Conservation (phyloP, 2,888 invertebrate genomes). For the Caenorhabditis angaria region DNA sequence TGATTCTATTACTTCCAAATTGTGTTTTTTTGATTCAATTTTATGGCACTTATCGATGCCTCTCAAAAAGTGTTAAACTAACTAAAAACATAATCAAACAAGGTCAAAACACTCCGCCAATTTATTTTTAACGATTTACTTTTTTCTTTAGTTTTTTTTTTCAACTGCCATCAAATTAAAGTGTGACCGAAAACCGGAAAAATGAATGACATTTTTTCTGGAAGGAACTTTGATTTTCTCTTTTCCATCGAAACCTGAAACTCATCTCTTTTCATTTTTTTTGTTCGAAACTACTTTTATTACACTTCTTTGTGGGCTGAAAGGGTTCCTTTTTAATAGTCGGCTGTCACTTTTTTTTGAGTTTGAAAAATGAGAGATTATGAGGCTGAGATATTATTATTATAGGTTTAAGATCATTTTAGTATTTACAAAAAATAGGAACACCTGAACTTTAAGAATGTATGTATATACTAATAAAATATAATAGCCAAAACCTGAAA, state of each 20-base stretch:
- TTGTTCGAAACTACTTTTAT: neutral
- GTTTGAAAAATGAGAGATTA: neutral
- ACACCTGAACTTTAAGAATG: neutral
- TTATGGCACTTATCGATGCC: neutral
- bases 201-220: neutral
- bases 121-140: neutral
- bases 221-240: neutral
- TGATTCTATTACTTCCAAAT: no score
- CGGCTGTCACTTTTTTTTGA: neutral
- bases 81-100: slow-evolving; percentile 4
- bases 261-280: neutral
- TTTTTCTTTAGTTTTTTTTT: neutral
- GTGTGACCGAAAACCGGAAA: neutral
- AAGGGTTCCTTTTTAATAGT: neutral
- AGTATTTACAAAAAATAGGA: no score
- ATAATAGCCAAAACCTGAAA: neutral
- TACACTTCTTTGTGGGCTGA: neutral
- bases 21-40: no score
- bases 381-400: no score
- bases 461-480: neutral
- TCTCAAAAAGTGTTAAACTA: neutral
- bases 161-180: neutral
- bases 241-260: neutral
- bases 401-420: no score
- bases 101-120: neutral